Evolutionary conservation across 2,797 vertebrate genomes (phyloP), one percentile per base, ranked within the genome.

Genomic region (Eulemur rubriventer): DNA sequence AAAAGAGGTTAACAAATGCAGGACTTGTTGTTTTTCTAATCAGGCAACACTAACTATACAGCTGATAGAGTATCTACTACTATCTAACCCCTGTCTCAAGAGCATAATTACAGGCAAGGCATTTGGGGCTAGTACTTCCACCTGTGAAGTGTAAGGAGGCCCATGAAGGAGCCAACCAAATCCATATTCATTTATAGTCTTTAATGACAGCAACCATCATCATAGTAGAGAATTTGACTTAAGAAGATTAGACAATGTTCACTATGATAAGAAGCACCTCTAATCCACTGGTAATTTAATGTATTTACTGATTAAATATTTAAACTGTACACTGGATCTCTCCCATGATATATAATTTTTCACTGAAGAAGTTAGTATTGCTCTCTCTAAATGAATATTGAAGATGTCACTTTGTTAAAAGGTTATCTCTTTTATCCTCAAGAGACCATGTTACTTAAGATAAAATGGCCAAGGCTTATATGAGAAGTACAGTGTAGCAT

Each of bases 401-500:
- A 90, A 69, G 24, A 67, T 30, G 43, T 7, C 43, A 82, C 10
- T 13, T 9, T 63, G 33, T 84, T 72, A 61, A 76, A 72, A 61
- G 10, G 48, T 16, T 76, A 82, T 11, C 72, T 35, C 14, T 69
- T 67, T 73, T 63, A 69, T 24, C 30, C 6, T 48, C 83, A 55
- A 73, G 43, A n/a, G 3, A 26, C 30, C 67, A 11, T 7, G 43
- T 73, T 46, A 73, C 35, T 7, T 11, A 76, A 57, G 43, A 75
- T 10, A 78, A 78, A 91, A 63, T 28, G 38, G 38, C 41, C 48
- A 92, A 43, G 73, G 35, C 24, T 90, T 48, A 69, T 48, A 69
- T 3, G 3, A 57, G 26, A 67, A 33, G 4, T 1, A 9, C 16
- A 13, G 22, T 10, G n/a, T 3, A 41, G 8, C 7, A 3, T 0